A percentile compares a stretch with the other conserved stretches of the same genome.
phyloP scores from a whole-genome alignment of 2,113 vertebrate species.

The Ceuthmochares aereus region DNA sequence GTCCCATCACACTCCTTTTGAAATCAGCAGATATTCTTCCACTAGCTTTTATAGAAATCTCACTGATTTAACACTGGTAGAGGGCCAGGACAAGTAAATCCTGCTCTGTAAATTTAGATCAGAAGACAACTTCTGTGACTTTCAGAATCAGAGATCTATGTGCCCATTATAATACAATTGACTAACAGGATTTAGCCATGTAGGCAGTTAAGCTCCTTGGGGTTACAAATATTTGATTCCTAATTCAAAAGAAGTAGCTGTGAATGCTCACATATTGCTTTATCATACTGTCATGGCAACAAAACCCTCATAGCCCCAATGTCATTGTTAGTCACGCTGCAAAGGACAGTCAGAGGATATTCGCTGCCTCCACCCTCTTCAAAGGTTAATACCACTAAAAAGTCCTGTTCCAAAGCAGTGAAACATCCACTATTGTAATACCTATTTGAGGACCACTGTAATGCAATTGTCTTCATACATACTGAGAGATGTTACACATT shows the following conservation, averaged over 20 bases:
- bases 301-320: background rate
- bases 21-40: background rate
- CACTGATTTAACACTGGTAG: background rate
- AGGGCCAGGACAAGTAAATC: background rate
- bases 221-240: slow-evolving; percentile 24
- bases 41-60: background rate
- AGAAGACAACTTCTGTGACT: background rate
- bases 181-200: slow-evolving; percentile 34
- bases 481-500: background rate
- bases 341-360: slow-evolving; percentile 21
- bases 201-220: background rate
- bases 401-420: background rate
- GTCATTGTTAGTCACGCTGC: background rate
- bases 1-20: background rate
- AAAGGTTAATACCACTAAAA: background rate
- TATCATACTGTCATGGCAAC: slow-evolving; percentile 24
- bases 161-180: background rate
- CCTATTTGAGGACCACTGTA: background rate
- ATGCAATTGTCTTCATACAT: background rate
- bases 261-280: slow-evolving; percentile 1
- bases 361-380: background rate
- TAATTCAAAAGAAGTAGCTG: slow-evolving; percentile 37
- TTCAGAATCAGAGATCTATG: background rate
- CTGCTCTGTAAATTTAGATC: background rate
- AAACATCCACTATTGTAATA: background rate